A percentile compares a stretch with the other conserved stretches of the same genome.
These are phyloP conservation scores for Campylomormyrus tamandua DNA, from an alignment of 2,113 vertebrate species.

Conservation along the genomic window DNA sequence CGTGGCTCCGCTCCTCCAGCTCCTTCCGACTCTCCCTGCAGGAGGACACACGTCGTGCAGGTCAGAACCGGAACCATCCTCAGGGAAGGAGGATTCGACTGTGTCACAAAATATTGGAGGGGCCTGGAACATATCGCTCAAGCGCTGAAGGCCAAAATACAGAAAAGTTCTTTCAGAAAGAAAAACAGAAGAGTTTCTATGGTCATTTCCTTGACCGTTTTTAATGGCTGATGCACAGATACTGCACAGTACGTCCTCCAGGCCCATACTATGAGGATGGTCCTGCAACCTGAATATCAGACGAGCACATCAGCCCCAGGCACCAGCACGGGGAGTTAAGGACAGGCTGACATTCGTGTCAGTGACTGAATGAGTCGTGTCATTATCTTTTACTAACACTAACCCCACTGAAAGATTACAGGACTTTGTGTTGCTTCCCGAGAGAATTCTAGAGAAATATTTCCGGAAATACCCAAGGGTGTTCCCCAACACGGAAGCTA, in stretches of 20 bases:
- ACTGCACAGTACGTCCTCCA: neutral
- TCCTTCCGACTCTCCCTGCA: slow-evolving; percentile 76
- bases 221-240: neutral
- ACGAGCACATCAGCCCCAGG: neutral
- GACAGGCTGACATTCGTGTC: neutral
- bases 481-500: neutral
- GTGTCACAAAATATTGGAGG: neutral
- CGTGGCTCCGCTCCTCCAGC: slow-evolving; percentile 78
- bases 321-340: neutral
- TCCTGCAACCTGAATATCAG: neutral
- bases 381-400: too few species aligned
- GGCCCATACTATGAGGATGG: neutral
- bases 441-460: neutral
- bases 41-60: slow-evolving; percentile 18
- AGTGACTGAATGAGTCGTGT: too few species aligned
- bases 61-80: neutral
- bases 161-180: neutral
- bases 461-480: neutral
- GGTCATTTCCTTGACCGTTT: neutral
- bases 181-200: neutral
- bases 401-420: neutral
- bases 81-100: neutral
- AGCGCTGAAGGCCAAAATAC: neutral
- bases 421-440: neutral
- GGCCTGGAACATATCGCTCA: neutral